Evolutionary conservation across 2,797 vertebrate species (phyloP).

Genomic region (Sylvilagus floridanus): DNA sequence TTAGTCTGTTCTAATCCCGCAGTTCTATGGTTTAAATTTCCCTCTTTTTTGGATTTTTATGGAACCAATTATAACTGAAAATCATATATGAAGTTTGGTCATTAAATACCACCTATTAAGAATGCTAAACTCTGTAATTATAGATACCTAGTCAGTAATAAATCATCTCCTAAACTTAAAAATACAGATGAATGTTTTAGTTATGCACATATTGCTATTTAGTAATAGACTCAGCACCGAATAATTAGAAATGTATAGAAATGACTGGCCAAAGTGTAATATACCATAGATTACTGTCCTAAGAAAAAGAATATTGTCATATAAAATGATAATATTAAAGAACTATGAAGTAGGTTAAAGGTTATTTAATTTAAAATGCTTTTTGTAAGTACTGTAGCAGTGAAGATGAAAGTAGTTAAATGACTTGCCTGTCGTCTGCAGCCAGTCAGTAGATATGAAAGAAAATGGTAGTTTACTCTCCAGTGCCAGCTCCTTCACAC

Average conservation of each 20-base stretch:
- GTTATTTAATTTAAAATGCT: not conserved
- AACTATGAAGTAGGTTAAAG: not conserved
- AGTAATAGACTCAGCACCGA: not conserved
- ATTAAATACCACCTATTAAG: not conserved
- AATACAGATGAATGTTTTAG: slow-evolving; percentile 14
- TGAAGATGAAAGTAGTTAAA: not conserved
- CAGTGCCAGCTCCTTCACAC: not conserved
- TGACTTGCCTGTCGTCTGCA: not conserved
- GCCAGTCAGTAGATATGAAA: not conserved
- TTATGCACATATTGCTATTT: not conserved
- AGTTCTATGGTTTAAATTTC: not conserved
- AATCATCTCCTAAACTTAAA: not conserved
- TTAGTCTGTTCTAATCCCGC: not conserved
- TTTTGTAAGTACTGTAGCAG: not conserved
- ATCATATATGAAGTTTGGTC: not conserved
- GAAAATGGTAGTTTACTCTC: not conserved
- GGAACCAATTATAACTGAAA: not conserved
- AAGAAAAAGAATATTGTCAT: not conserved
- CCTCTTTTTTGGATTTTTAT: not conserved
- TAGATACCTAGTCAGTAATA: slow-evolving; percentile 45
- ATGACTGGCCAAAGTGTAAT: not conserved
- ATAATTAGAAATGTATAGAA: not conserved
- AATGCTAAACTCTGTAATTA: not conserved
- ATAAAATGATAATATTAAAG: not conserved
- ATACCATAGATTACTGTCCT: not conserved